phyloP scores from a whole-genome alignment of 1,140 invertebrate species.

The Drosophila arizonae region DNA sequence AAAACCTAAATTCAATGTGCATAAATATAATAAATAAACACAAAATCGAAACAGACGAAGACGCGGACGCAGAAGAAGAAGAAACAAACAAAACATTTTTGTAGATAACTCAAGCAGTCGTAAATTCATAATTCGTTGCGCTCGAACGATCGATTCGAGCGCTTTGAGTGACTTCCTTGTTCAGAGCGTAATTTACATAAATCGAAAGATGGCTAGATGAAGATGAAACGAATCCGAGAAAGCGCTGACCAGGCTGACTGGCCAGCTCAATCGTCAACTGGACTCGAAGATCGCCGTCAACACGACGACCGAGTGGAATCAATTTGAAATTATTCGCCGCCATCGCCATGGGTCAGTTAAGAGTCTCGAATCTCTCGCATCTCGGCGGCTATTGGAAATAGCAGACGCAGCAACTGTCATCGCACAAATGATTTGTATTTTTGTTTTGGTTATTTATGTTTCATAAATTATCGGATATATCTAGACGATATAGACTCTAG shows the following conservation, averaged over 20 bases:
- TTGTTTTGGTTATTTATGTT: conserved; percentile 81
- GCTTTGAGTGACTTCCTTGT: conserved; percentile 47
- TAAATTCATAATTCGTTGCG: conserved; percentile 53
- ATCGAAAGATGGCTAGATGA: conserved; percentile 28
- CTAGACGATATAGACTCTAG: conserved; percentile 64
- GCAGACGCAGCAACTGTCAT: conserved; percentile 54
- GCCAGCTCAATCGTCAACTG: conserved; percentile 20
- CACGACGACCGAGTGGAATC: conserved; percentile 33
- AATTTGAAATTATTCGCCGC: conserved; percentile 39
- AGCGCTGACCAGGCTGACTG: conserved; percentile 8
- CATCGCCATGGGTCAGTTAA: conserved; percentile 32
- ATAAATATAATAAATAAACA: conserved; percentile 34
- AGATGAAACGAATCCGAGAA: conserved; percentile 44
- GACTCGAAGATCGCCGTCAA: conserved; percentile 16
- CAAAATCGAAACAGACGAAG: not conserved
- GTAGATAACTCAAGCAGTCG: conserved; percentile 9
- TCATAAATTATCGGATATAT: conserved; percentile 82
- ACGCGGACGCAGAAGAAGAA: too few species aligned
- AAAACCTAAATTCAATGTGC: conserved; percentile 7
- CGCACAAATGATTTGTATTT: conserved; percentile 82
- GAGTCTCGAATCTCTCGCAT: conserved; percentile 1
- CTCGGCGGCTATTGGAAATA: conserved; percentile 23
- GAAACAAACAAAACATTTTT: conserved; percentile 9
- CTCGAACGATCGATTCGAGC: conserved; percentile 28
- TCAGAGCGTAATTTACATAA: conserved; percentile 49